Conservation (phyloP, 2,888 invertebrate species). For the Macaria liturata region DNA sequence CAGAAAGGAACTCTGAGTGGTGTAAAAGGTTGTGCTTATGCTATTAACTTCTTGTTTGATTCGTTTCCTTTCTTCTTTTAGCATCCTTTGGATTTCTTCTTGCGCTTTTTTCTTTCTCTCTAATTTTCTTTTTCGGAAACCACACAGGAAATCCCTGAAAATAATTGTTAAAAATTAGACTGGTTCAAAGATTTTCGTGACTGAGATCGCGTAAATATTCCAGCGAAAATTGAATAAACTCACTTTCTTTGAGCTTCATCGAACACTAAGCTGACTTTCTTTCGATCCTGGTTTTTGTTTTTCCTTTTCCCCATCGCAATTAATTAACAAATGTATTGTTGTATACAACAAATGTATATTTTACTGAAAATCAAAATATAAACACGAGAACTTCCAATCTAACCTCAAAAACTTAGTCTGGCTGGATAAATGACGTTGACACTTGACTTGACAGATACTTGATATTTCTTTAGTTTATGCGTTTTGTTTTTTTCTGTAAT, state of each 20-base stretch:
- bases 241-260: slow-evolving; percentile 75
- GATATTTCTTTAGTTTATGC: too few relatives aligned
- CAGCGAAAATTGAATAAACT: slow-evolving; percentile 16
- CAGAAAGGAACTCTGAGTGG: not conserved
- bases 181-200: too few relatives aligned
- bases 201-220: too few relatives aligned
- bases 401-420: slow-evolving; percentile 4
- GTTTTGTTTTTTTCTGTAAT: too few relatives aligned
- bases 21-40: too few relatives aligned
- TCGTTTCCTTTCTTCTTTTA: slow-evolving; percentile 90
- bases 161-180: too few relatives aligned
- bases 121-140: slow-evolving; percentile 91
- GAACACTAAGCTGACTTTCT: slow-evolving; percentile 69
- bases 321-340: too few relatives aligned
- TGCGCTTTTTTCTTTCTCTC: slow-evolving; percentile 89
- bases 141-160: slow-evolving; percentile 90
- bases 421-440: too few relatives aligned
- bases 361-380: too few relatives aligned
- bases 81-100: slow-evolving; percentile 86
- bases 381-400: not conserved
- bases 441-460: too few relatives aligned
- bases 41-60: slow-evolving; percentile 84
- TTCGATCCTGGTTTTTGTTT: slow-evolving; percentile 59
- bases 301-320: slow-evolving; percentile 63
- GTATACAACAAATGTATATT: too few relatives aligned